Conservation (phyloP, 2,888 invertebrate genomes). For the Apodemia duryi region DNA sequence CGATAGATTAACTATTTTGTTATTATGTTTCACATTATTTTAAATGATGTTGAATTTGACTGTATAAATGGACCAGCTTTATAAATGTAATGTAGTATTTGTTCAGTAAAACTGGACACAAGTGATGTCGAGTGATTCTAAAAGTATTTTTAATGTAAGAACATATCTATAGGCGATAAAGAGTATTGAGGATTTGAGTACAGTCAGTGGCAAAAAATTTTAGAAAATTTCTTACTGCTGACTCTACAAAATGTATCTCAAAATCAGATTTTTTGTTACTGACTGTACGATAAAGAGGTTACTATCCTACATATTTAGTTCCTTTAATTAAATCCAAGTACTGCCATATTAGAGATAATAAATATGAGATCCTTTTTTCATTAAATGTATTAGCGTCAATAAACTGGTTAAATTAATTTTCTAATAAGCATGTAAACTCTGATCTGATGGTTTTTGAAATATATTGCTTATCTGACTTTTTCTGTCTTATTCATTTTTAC, state of each 20-base stretch:
- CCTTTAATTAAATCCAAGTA: constrained; percentile 13
- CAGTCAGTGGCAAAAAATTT: neutral
- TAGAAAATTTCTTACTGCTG: too few species aligned
- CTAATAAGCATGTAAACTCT: constrained; percentile 13
- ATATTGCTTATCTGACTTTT: constrained; percentile 13
- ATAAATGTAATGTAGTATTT: constrained; percentile 39
- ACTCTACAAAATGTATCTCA: neutral
- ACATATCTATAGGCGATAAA: constrained; percentile 42
- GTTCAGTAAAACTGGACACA: constrained; percentile 60
- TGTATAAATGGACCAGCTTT: constrained; percentile 67
- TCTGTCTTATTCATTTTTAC: constrained; percentile 1
- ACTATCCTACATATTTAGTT: neutral
- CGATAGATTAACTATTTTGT: constrained; percentile 36
- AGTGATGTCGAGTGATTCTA: constrained; percentile 38
- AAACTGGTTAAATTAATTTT: constrained; percentile 4
- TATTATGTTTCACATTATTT: constrained; percentile 56
- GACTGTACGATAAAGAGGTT: constrained; percentile 6
- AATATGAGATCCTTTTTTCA: constrained; percentile 1
- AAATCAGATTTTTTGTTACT: neutral
- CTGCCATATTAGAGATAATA: constrained; percentile 8
- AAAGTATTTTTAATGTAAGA: constrained; percentile 41
- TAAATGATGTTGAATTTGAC: constrained; percentile 49
- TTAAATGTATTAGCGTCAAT: constrained; percentile 10
- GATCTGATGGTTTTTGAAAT: constrained; percentile 10
- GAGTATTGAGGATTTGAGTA: neutral